These are phyloP conservation scores for Vulpes vulpes DNA, from an alignment of 2,113 vertebrate species.

Conservation along the genomic window DNA sequence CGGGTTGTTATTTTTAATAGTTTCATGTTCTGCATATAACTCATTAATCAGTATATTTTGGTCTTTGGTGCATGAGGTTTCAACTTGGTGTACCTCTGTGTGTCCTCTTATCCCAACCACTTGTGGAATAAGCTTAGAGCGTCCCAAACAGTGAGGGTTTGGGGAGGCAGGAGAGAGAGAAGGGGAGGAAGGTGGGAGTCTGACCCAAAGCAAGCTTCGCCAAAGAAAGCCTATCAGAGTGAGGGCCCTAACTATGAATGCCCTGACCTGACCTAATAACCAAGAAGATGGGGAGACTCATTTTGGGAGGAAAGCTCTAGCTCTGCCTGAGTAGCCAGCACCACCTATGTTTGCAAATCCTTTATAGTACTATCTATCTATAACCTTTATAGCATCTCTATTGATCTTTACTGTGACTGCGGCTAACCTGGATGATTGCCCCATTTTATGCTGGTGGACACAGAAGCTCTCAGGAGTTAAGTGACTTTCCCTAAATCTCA, in stretches of 20 bases:
- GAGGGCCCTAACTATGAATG: not conserved
- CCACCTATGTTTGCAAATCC: no score
- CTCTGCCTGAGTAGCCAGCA: not conserved
- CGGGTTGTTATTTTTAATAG: not conserved
- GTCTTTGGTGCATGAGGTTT: not conserved
- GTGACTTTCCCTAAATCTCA: not conserved
- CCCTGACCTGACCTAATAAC: not conserved
- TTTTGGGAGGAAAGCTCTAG: not conserved
- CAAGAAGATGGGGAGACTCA: not conserved
- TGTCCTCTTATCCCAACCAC: not conserved
- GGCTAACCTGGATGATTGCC: not conserved
- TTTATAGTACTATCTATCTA: not conserved
- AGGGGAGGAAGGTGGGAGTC: not conserved
- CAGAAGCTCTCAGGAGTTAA: not conserved
- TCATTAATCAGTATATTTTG: not conserved
- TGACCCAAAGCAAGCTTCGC: not conserved
- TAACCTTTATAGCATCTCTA: not conserved
- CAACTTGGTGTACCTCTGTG: not conserved
- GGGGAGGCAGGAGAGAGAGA: not conserved
- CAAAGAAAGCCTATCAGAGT: not conserved
- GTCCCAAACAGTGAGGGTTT: not conserved
- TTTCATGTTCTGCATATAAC: not conserved
- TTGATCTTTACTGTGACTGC: not conserved
- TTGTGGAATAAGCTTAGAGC: not conserved
- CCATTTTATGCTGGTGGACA: not conserved